Conservation (phyloP, 1,140 invertebrate species). For the Panagrolaimus sp. region DNA sequence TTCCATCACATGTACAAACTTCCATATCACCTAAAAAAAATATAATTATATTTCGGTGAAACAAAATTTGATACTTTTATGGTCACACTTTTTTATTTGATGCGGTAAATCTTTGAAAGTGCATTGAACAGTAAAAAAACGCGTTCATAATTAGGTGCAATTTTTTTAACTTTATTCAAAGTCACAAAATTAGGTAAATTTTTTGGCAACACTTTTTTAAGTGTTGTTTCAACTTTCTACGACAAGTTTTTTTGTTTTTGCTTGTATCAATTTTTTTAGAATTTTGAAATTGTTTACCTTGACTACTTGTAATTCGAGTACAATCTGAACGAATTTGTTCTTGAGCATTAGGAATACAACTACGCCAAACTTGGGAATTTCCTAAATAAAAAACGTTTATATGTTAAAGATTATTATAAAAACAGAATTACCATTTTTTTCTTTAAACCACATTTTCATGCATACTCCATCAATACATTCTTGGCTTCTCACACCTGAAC, state of each 20-base stretch:
- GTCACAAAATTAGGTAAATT: too few species aligned
- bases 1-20: slow-evolving; percentile 51
- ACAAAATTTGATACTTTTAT: not conserved
- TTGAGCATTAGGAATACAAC: slow-evolving; percentile 47
- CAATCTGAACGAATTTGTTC: slow-evolving; percentile 48
- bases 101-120: not conserved
- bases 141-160: slow-evolving; percentile 6
- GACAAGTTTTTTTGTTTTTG: not conserved
- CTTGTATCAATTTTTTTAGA: not conserved
- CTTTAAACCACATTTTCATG: slow-evolving; percentile 50
- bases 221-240: too few species aligned
- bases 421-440: slow-evolving; percentile 32
- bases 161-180: not conserved
- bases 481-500: slow-evolving; percentile 41
- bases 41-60: not conserved
- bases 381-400: slow-evolving; percentile 19
- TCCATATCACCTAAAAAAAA: slow-evolving; percentile 39
- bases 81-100: not conserved
- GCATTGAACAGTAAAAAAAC: not conserved
- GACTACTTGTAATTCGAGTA: slow-evolving; percentile 43
- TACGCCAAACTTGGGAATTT: slow-evolving; percentile 43
- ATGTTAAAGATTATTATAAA: not conserved
- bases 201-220: too few species aligned
- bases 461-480: slow-evolving; percentile 46
- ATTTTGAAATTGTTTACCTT: slow-evolving; percentile 28